Evolutionary conservation across 2,888 invertebrate species (phyloP).

Genomic region (Drosophila paucipuncta): DNA sequence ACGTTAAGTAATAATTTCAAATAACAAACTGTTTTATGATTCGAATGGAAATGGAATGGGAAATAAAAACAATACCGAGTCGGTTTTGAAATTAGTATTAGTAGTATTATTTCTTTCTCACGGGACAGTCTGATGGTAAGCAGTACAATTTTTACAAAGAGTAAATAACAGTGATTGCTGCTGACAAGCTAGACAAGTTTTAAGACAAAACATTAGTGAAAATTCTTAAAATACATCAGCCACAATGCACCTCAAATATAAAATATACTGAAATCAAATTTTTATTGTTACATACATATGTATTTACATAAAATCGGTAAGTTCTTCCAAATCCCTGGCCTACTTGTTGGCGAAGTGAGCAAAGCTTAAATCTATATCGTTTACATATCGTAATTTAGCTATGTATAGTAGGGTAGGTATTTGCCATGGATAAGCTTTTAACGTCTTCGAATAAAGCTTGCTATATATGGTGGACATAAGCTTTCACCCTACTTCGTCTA

Average conservation of each 20-base stretch:
- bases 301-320: neutral
- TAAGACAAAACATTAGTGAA: neutral
- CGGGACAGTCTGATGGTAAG: neutral
- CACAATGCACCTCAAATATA: neutral
- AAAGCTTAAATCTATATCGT: neutral
- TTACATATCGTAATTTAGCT: neutral
- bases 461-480: neutral
- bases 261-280: neutral
- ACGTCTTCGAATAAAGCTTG: neutral
- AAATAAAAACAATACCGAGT: neutral
- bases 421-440: neutral
- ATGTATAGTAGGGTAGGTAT: neutral
- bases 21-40: conserved; percentile 22
- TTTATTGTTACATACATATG: neutral
- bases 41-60: neutral
- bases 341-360: neutral
- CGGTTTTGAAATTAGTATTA: neutral
- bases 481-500: neutral
- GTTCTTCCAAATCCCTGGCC: neutral
- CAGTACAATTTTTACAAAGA: neutral
- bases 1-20: conserved; percentile 84
- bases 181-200: neutral
- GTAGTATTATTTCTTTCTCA: neutral
- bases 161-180: neutral
- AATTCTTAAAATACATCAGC: neutral